Conservation (phyloP, 2,797 vertebrate species). For the Tragopan temminckii region DNA sequence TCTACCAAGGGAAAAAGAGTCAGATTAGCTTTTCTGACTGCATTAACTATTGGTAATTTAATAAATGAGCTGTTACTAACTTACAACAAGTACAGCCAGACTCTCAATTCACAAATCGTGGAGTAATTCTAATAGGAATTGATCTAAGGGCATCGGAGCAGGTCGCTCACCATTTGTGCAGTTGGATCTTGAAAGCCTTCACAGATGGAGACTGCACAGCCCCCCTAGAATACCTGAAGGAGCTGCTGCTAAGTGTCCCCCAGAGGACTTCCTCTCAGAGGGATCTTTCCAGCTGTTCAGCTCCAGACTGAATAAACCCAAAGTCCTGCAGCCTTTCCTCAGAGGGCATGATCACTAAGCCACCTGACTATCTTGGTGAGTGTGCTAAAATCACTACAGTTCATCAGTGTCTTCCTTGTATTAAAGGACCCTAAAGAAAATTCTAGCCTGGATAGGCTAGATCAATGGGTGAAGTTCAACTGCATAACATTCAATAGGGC, state of each 20-base stretch:
- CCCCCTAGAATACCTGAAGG: not conserved
- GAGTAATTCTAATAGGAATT: slow-evolving; percentile 10
- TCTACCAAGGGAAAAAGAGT: not conserved
- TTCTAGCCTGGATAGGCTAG: not conserved
- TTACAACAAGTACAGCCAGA: not conserved
- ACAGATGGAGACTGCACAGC: not conserved
- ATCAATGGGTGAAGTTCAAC: not conserved
- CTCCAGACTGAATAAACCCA: not conserved
- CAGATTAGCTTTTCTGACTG: not conserved
- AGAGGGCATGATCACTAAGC: not conserved
- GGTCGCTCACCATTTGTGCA: not conserved
- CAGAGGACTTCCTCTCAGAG: not conserved
- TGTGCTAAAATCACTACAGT: not conserved
- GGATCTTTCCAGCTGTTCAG: not conserved
- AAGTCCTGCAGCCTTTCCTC: not conserved
- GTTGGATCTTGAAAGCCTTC: not conserved
- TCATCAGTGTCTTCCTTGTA: not conserved
- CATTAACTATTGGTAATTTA: not conserved
- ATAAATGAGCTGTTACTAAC: not conserved
- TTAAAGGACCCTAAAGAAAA: not conserved
- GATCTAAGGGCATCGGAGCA: not conserved
- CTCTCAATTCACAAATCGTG: not conserved
- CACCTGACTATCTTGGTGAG: not conserved
- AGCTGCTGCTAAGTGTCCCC: not conserved
- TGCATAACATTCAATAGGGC: not conserved